Evolutionary conservation across 2,113 vertebrate genomes (phyloP).

Genomic region (Oenanthe melanoleuca): DNA sequence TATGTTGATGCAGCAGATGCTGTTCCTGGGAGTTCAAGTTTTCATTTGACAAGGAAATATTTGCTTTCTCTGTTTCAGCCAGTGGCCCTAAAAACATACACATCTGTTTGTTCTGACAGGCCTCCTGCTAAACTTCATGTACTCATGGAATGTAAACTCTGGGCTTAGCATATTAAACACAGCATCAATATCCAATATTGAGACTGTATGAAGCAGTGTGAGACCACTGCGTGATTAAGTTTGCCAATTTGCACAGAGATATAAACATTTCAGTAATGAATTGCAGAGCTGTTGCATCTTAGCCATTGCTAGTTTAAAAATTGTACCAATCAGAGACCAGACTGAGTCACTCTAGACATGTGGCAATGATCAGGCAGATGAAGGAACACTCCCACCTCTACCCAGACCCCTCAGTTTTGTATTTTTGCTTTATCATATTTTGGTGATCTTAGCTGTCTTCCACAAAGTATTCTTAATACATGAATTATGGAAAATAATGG

Average conservation of each 20-base stretch:
- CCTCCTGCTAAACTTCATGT: neutral
- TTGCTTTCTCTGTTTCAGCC: neutral
- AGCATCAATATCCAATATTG: neutral
- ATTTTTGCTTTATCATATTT: neutral
- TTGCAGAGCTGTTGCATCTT: neutral
- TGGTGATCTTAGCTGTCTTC: neutral
- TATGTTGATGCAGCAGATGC: neutral
- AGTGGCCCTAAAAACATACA: constrained; percentile 21
- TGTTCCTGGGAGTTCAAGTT: constrained; percentile 65
- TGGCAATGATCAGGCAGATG: neutral
- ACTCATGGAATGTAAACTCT: neutral
- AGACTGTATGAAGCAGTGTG: neutral
- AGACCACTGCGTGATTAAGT: neutral
- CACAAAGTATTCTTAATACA: neutral
- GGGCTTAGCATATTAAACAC: neutral
- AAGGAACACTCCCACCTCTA: neutral
- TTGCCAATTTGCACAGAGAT: neutral
- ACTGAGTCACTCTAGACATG: neutral
- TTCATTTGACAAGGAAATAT: constrained; percentile 47
- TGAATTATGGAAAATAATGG: neutral
- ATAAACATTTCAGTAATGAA: neutral
- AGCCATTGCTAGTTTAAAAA: neutral
- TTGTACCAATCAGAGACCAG: neutral
- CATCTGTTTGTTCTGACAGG: neutral
- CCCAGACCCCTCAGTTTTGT: neutral